A percentile compares a stretch with the other conserved stretches of the same genome.
These are phyloP conservation scores for Zenarchopterus dispar DNA, from an alignment of 2,797 vertebrate species.

Conservation along the genomic window DNA sequence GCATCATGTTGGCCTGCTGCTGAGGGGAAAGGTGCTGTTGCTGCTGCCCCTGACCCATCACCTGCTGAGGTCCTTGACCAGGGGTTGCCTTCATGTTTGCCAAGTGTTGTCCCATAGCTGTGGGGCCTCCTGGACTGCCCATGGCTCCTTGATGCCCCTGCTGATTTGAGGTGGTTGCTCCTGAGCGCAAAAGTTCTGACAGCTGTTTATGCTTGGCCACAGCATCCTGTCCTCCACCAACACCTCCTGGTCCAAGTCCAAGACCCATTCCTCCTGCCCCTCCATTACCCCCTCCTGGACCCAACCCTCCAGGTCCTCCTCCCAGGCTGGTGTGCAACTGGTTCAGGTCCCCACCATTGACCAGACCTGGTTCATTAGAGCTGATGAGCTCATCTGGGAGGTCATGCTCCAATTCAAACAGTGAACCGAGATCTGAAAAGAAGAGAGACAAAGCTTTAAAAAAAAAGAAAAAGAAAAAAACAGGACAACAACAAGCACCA, in stretches of 20 bases:
- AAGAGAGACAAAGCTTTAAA: conserved; percentile 27
- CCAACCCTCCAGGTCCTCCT: conserved; percentile 66
- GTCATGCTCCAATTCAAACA: conserved; percentile 97
- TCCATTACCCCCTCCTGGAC: conserved; percentile 68
- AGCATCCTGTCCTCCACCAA: conserved; percentile 88
- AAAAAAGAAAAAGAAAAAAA: too few relatives aligned
- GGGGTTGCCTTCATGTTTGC: conserved; percentile 94
- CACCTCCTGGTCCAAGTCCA: conserved; percentile 69
- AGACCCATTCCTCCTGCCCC: conserved; percentile 72
- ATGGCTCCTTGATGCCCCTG: conserved; percentile 81
- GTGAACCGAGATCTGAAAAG: conserved; percentile 91
- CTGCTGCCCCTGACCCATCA: conserved; percentile 84
- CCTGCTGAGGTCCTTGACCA: conserved; percentile 87
- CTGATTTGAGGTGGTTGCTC: conserved; percentile 80
- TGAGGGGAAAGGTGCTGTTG: conserved; percentile 82
- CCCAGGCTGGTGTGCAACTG: conserved; percentile 93
- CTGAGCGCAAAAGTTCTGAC: conserved; percentile 91
- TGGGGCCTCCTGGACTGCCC: conserved; percentile 74
- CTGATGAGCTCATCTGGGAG: conserved; percentile 98
- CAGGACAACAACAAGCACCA: conserved; percentile 31
- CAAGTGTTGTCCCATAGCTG: conserved; percentile 84
- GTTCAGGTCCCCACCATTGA: conserved; percentile 93
- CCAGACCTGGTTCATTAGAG: conserved; percentile 90
- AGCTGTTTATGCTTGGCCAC: conserved; percentile 99
- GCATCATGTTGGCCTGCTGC: conserved; percentile 83